Percentiles rank a stretch among this genome's conserved stretches.
Conservation (phyloP, 2,888 invertebrate genomes). For the Crepidodera aurea region DNA sequence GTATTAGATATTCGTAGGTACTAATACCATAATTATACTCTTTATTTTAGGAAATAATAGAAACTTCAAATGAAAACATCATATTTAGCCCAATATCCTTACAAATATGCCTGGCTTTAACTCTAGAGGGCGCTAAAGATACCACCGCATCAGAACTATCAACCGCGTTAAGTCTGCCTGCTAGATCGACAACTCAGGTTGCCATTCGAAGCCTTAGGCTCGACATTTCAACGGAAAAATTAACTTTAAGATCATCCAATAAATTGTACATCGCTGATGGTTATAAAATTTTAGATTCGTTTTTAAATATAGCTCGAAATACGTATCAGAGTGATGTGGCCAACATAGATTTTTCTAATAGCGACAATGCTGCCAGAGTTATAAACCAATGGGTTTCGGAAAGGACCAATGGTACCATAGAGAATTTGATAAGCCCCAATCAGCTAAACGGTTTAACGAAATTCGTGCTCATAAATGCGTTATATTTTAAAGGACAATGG, state of each 20-base stretch:
- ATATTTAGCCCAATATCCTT: slow-evolving; percentile 53
- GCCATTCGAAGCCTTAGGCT: slow-evolving; percentile 33
- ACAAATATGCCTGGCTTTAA: slow-evolving; percentile 51
- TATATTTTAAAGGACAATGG: slow-evolving; percentile 57
- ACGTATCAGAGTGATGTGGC: slow-evolving; percentile 66
- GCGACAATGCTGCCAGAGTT: slow-evolving; percentile 38
- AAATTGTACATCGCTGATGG: slow-evolving; percentile 70
- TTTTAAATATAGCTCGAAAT: slow-evolving; percentile 66
- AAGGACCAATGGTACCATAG: slow-evolving; percentile 56
- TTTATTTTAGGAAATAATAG: slow-evolving; percentile 2
- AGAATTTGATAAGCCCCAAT: slow-evolving; percentile 48
- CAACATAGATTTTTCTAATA: slow-evolving; percentile 10
- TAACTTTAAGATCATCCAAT: slow-evolving; percentile 51
- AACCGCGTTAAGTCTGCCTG: slow-evolving; percentile 42
- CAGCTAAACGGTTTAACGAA: slow-evolving; percentile 32
- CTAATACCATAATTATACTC: no score
- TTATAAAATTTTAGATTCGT: slow-evolving; percentile 64
- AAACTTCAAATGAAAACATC: slow-evolving; percentile 43
- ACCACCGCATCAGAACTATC: slow-evolving; percentile 49
- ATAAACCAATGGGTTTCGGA: slow-evolving; percentile 58
- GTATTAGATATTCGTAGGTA: no score
- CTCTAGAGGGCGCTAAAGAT: slow-evolving; percentile 51
- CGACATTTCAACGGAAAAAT: slow-evolving; percentile 36
- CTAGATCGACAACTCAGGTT: not conserved
- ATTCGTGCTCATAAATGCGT: slow-evolving; percentile 55